Base-by-base conservation (phyloP, 2,113 vertebrate species). In the Thunnus maccoyii region DNA sequence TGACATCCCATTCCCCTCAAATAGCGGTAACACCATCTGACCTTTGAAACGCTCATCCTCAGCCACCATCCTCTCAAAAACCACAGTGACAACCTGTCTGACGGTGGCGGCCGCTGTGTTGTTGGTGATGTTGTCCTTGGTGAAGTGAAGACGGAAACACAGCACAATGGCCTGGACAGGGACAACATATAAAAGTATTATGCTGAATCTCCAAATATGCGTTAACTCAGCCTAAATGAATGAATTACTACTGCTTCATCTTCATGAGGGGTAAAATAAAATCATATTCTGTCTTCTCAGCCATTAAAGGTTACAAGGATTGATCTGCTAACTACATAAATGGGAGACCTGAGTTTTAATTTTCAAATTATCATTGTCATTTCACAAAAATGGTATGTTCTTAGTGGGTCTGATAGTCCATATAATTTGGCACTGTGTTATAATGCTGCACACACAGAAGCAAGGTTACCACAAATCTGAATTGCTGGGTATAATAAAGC, bases 101-200 rank as follows among this genome's bases (percentile, higher is more conserved):
- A 99, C 98, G 0, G 98, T 99, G 52, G 98, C 98, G 9, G 98
- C 98, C 0, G 98, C 98, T 0, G 98, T 99, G 92, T 99, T 99
- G 93, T 99, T 99, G 58, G 98, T 99, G 92, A 99, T 99, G 86
- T 97, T 99, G 95, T 99, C 98, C 96, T 99, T 99, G 71, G 98
- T 99, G 93, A 99, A 99, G 91, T 99, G 98, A 27, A 99, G 95
- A 30, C 98, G 97, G 94, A 99, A 99, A 91, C 98, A 99, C 91
- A 99, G 95, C 54, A 99, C 98, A 57, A 99, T 99, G 84, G 98
- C 98, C 98, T 99, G 90, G 20, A 30, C 54, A 30, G 10, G 36
- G 8, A 41, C 4, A 51, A 15, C 56, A 79, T 13, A 52, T 10
- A 6, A 11, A 72, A 36, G 0, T 11, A 50, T 61, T 18, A 48